A percentile compares a stretch with the other conserved stretches of the same genome.
Conservation (phyloP, 2,113 vertebrate genomes). For the Dicentrarchus labrax region DNA sequence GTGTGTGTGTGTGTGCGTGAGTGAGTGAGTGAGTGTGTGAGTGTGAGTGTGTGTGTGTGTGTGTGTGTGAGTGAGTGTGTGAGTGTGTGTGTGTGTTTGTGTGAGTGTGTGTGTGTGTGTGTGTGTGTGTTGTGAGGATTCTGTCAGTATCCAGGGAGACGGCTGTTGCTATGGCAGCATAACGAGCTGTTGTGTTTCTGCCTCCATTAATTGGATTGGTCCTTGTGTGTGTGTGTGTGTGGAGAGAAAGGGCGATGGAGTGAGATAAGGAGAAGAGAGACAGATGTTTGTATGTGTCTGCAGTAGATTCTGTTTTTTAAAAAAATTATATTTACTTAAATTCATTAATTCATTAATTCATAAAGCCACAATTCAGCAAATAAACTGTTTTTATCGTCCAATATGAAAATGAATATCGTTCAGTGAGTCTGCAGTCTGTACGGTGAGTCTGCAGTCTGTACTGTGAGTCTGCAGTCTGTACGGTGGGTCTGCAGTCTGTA, state of each 20-base stretch:
- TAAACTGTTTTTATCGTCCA: too few species aligned
- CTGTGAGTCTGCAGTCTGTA: neutral
- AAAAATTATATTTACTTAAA: too few species aligned
- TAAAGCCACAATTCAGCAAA: too few species aligned
- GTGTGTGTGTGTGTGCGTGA: too few species aligned
- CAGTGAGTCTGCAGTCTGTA: neutral
- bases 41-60: too few species aligned
- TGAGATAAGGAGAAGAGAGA: neutral
- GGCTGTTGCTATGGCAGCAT: slow-evolving; percentile 25
- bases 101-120: slow-evolving; percentile 5
- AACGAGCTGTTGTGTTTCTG: slow-evolving; percentile 4
- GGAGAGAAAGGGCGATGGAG: neutral
- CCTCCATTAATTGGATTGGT: slow-evolving; percentile 18
- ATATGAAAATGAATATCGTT: too few species aligned
- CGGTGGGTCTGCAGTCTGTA: neutral
- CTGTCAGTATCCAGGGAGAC: neutral
- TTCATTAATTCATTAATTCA: too few species aligned
- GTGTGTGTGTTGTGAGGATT: neutral
- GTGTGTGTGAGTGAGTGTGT: too few species aligned
- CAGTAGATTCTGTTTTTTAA: too few species aligned
- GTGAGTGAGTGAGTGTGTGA: too few species aligned
- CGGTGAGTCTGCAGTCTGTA: neutral
- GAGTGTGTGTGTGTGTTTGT: too few species aligned
- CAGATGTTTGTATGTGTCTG: too few species aligned
- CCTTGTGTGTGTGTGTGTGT: slow-evolving; percentile 1